Base-by-base conservation (phyloP, 2,888 invertebrate genomes). In the Athripsodes cinereus region DNA sequence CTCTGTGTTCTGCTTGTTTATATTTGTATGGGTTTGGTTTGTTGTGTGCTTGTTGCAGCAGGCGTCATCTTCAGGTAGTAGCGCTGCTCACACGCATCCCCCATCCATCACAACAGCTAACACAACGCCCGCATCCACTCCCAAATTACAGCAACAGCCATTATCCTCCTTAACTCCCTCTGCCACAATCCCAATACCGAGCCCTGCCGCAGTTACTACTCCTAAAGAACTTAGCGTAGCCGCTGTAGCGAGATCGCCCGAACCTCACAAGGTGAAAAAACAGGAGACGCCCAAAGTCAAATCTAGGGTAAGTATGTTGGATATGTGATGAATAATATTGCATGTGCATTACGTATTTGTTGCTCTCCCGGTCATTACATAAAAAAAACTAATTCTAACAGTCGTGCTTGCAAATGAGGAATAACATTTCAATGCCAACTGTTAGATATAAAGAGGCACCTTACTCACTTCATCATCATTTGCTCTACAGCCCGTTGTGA, bases 21-120 rank as follows among this genome's bases (percentile, higher is more conserved):
- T 40, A 40, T n/a, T n/a, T n/a, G 40, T 40, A 13, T 40, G 40
- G 40, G 40, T 40, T 40, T 40, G 40, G 40, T 21, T 8, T 48
- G 18, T 22, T 51, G 51, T 51, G 19, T 5, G 26, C 22, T 18
- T 26, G 20, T 53, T 53, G 52, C 55, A 57, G 59, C n/a, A n/a
- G 31, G 50, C 26, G n/a, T n/a, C n/a, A n/a, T 40, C 40, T 2
- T 3, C 40, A n/a, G 40, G 40, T 40, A 40, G 40, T 16, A 13
- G n/a, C n/a, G n/a, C n/a, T n/a, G n/a, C 40, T 40, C 40, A 67
- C 69, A 1, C 66, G 72, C 13, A 53, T 74, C 51, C 54, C 67
- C 62, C 65, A 55, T 55, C 56, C 31, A 44, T 51, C 34, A 55
- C 50, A 46, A 11, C 44, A 21, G 53, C 59, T 31, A 46, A 18